These are phyloP conservation scores for Gavia stellata DNA, from an alignment of 2,113 vertebrate species.

Conservation along the genomic window DNA sequence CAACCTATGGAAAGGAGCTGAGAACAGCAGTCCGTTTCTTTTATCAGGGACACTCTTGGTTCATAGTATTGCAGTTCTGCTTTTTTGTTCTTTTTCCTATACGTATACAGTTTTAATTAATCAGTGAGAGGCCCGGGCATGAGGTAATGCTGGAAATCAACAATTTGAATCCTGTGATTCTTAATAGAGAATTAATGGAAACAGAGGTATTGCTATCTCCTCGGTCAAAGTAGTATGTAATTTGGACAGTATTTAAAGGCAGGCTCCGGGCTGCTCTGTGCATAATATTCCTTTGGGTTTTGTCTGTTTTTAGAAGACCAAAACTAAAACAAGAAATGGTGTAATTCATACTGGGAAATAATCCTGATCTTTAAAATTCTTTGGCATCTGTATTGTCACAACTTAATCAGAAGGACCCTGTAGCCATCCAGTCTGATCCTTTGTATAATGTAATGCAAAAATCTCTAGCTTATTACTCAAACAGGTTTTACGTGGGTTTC, in stretches of 20 bases:
- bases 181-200: conserved; percentile 4
- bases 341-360: background rate
- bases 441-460: background rate
- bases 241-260: background rate
- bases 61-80: background rate
- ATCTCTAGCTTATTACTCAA: background rate
- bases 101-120: conserved; percentile 16
- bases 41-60: conserved; percentile 4
- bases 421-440: background rate
- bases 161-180: conserved; percentile 10
- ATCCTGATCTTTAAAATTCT: background rate
- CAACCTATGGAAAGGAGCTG: conserved; percentile 30
- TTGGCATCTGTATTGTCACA: background rate
- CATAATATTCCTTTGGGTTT: background rate
- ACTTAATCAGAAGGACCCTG: background rate
- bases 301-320: background rate
- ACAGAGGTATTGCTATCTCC: conserved; percentile 23
- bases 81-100: conserved; percentile 18
- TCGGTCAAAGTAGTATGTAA: background rate
- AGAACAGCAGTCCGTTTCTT: conserved; percentile 28
- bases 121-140: background rate
- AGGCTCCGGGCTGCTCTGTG: background rate
- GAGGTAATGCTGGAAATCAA: conserved; percentile 33
- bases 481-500: background rate
- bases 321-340: background rate